Conservation (phyloP, 2,113 vertebrate genomes). For the Lonchura striata region DNA sequence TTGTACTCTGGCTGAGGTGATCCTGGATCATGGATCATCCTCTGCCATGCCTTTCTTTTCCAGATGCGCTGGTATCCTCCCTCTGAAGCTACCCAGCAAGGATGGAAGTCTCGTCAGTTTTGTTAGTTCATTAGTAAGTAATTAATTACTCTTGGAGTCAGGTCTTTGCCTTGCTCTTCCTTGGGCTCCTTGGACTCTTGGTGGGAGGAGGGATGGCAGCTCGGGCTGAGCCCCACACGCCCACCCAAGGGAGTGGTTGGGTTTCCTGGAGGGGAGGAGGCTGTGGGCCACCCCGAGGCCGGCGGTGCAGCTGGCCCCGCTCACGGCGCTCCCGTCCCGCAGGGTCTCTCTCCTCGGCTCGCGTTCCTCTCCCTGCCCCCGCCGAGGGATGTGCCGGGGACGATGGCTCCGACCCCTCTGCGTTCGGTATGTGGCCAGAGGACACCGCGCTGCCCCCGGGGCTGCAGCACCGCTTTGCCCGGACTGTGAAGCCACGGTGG, state of each 20-base stretch:
- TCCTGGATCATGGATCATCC: background rate
- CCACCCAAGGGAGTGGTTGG: background rate
- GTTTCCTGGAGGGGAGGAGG: background rate
- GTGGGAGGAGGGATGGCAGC: background rate
- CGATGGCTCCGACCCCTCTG: background rate
- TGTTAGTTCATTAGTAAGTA: slow-evolving; percentile 85
- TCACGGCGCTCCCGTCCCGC: background rate
- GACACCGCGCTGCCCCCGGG: background rate
- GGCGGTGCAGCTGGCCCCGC: fast-evolving
- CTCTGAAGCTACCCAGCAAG: slow-evolving; percentile 91
- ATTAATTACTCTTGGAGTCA: background rate
- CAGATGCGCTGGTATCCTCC: slow-evolving; percentile 98
- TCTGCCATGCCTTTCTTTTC: slow-evolving; percentile 54
- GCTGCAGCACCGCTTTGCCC: background rate
- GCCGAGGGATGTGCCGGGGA: slow-evolving; percentile 40
- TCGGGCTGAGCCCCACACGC: fast-evolving
- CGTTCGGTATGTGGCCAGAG: background rate
- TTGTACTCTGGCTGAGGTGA: background rate
- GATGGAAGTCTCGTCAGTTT: slow-evolving; percentile 98
- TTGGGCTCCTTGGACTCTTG: background rate
- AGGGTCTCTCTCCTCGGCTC: background rate
- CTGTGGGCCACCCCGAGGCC: fast-evolving
- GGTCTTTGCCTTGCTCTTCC: background rate
- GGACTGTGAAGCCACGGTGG: slow-evolving; percentile 61
- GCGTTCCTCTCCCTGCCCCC: background rate